phyloP scores from a whole-genome alignment of 2,797 vertebrate genomes.

The Muraenolepis orangiensis region DNA sequence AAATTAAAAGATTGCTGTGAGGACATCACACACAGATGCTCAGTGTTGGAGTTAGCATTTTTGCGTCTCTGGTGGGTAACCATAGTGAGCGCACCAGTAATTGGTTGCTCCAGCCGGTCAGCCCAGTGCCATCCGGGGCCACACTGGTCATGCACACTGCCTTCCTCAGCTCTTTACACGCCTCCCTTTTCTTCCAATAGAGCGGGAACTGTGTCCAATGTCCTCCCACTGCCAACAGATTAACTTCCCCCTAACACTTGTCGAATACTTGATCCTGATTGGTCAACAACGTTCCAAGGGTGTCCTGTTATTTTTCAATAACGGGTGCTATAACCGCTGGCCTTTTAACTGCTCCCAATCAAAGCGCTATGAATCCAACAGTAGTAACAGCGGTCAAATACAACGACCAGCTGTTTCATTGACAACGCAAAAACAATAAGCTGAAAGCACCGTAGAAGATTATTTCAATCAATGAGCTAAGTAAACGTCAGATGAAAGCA shows the following conservation, averaged over 20 bases:
- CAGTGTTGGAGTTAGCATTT: slow-evolving; percentile 60
- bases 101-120: slow-evolving; percentile 47
- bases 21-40: slow-evolving; percentile 47
- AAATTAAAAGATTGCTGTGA: slow-evolving; percentile 6
- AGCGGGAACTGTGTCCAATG: slow-evolving; percentile 51
- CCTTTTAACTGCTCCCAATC: neutral
- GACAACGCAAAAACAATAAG: neutral
- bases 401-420: neutral
- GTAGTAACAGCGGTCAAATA: neutral
- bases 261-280: neutral
- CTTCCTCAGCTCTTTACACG: slow-evolving; percentile 39
- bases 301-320: neutral
- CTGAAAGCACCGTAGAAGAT: neutral
- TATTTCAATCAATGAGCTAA: neutral
- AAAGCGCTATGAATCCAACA: neutral
- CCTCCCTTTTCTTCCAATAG: slow-evolving; percentile 22
- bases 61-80: slow-evolving; percentile 63
- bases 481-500: neutral
- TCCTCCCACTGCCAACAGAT: slow-evolving; percentile 54
- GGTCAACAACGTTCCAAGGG: neutral
- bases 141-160: slow-evolving; percentile 43
- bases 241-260: neutral
- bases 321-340: neutral
- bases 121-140: slow-evolving; percentile 28
- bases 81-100: slow-evolving; percentile 58